Conservation (phyloP, 1,140 invertebrate genomes). For the Belonocnema kinseyi region DNA sequence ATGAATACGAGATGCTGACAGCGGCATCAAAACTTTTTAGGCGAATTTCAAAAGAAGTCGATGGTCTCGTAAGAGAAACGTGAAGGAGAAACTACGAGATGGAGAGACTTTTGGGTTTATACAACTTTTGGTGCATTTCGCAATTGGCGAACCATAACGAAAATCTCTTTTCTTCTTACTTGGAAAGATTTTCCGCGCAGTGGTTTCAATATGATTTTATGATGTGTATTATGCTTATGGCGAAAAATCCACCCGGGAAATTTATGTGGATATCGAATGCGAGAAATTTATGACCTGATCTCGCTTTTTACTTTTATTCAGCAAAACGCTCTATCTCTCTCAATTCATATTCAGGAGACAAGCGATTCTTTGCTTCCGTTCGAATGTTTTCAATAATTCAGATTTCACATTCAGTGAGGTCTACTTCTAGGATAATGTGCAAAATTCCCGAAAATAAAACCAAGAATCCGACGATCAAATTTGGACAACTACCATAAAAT, state of each 20-base stretch:
- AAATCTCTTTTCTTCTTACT: conserved; percentile 43
- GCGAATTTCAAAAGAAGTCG: conserved; percentile 24
- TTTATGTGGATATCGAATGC: conserved; percentile 26
- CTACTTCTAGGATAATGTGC: background rate
- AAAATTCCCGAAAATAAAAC: no score
- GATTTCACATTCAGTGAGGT: background rate
- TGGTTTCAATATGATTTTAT: conserved; percentile 27
- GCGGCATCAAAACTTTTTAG: conserved; percentile 55
- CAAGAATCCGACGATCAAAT: no score
- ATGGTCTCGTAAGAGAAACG: conserved; percentile 15
- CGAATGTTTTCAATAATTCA: conserved; percentile 11
- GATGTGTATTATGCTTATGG: conserved; percentile 28
- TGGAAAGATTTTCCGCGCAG: conserved; percentile 16
- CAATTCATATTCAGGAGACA: conserved; percentile 16
- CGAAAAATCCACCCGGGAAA: conserved; percentile 10
- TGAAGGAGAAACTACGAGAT: background rate
- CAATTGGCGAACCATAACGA: conserved; percentile 56
- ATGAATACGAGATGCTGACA: conserved; percentile 63
- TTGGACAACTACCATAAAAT: no score
- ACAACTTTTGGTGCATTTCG: conserved; percentile 37
- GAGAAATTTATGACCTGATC: conserved; percentile 15
- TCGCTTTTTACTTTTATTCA: conserved; percentile 1
- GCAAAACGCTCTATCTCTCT: background rate
- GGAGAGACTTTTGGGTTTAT: conserved; percentile 2
- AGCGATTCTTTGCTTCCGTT: conserved; percentile 11